Evolutionary conservation across 1,140 invertebrate genomes (phyloP).

Genomic region (Matsumurasca onukii): DNA sequence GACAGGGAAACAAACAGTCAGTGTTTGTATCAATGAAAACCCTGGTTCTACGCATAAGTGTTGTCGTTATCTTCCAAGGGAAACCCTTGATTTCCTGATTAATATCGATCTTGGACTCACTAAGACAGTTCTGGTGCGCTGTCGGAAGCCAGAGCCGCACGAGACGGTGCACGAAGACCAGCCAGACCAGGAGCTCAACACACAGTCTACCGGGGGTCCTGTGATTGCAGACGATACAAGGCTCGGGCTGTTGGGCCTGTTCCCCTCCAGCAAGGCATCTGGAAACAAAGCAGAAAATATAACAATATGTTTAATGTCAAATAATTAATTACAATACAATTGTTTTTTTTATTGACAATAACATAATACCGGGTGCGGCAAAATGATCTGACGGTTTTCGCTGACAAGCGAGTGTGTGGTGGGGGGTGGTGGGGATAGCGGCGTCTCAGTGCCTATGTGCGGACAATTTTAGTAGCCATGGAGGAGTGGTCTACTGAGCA

Average conservation of each 20-base stretch:
- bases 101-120: slow-evolving; percentile 42
- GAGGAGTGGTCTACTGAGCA: no score
- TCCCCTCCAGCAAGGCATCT: slow-evolving; percentile 17
- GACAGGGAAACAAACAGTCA: no score
- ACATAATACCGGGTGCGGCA: no score
- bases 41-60: no score
- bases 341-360: neutral
- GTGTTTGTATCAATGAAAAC: no score
- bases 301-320: neutral
- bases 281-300: neutral
- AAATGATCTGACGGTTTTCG: no score
- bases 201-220: slow-evolving; percentile 49
- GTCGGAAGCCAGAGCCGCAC: slow-evolving; percentile 52
- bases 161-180: slow-evolving; percentile 54
- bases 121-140: slow-evolving; percentile 50
- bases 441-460: no score
- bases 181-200: slow-evolving; percentile 53
- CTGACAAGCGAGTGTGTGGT: no score
- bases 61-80: no score
- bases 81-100: no score
- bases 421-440: no score
- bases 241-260: neutral
- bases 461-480: no score
- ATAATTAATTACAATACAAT: neutral
- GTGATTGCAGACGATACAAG: slow-evolving; percentile 8